Evolutionary conservation across 2,797 vertebrate genomes (phyloP).

Genomic region (Chaunax sp.): DNA sequence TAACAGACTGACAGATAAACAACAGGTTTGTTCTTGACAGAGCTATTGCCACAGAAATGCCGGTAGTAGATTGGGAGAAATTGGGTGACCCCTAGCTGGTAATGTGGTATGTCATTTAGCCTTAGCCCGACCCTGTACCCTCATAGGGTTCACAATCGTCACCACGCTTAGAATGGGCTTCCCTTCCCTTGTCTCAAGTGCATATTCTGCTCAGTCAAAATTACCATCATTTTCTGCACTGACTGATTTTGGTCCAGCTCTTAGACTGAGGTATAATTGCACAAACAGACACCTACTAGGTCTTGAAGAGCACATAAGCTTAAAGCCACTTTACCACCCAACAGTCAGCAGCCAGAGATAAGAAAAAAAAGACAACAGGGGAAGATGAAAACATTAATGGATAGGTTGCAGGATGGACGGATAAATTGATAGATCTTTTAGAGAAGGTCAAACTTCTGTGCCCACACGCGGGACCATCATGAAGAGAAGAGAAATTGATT

Average conservation of each 20-base stretch:
- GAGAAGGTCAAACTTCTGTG: slow-evolving; percentile 89
- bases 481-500: slow-evolving; percentile 90
- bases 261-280: slow-evolving; percentile 83
- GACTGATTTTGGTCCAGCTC: slow-evolving; percentile 75
- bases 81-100: slow-evolving; percentile 75
- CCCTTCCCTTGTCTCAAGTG: slow-evolving; percentile 84
- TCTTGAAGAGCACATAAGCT: slow-evolving; percentile 83
- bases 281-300: slow-evolving; percentile 77
- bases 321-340: slow-evolving; percentile 82
- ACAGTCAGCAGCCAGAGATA: slow-evolving; percentile 64
- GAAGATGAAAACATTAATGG: slow-evolving; percentile 88
- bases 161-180: slow-evolving; percentile 76
- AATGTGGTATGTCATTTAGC: slow-evolving; percentile 82
- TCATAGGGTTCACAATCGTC: slow-evolving; percentile 63
- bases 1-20: slow-evolving; percentile 48
- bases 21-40: slow-evolving; percentile 57
- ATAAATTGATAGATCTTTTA: slow-evolving; percentile 89
- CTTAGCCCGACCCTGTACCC: slow-evolving; percentile 73
- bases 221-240: slow-evolving; percentile 80
- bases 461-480: slow-evolving; percentile 84
- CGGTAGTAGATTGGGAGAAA: slow-evolving; percentile 66
- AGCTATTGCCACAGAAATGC: slow-evolving; percentile 59
- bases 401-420: slow-evolving; percentile 87
- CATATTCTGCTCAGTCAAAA: slow-evolving; percentile 82
- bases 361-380: slow-evolving; percentile 71